A percentile compares a stretch with the other conserved stretches of the same genome.
Evolutionary conservation across 2,888 invertebrate genomes (phyloP).

Genomic region (Tanytarsus gracilentus): DNA sequence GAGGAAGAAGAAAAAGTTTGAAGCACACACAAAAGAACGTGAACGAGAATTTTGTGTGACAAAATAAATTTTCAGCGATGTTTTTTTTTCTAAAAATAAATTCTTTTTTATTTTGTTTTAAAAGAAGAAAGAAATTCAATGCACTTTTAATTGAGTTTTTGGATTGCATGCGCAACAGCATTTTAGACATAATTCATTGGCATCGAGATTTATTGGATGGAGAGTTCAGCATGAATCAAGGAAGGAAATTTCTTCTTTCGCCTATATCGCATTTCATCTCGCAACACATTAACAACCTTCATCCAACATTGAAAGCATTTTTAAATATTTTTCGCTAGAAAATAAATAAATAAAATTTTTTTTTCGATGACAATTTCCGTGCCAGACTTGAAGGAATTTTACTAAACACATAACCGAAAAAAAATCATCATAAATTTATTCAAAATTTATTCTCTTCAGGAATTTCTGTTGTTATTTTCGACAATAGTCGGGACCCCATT

Average conservation of each 20-base stretch:
- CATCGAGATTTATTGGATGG: conserved; percentile 22
- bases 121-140: conserved; percentile 21
- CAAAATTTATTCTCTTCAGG: conserved; percentile 13
- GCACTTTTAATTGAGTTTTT: conserved; percentile 28
- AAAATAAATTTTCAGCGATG: background rate
- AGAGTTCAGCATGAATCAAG: conserved; percentile 1
- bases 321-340: background rate
- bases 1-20: background rate
- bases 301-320: conserved; percentile 18
- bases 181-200: conserved; percentile 25
- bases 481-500: no score
- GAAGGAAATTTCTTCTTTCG: background rate
- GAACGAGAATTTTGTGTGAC: no score
- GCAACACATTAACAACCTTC: conserved; percentile 5
- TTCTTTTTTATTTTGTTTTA: background rate
- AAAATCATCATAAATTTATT: background rate
- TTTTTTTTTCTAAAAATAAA: conserved; percentile 22
- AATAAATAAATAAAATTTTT: conserved; percentile 10
- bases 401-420: background rate
- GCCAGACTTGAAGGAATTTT: conserved; percentile 20
- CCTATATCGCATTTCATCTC: background rate
- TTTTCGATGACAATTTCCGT: conserved; percentile 13
- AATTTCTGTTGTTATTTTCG: no score
- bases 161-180: conserved; percentile 18
- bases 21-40: background rate